phyloP scores from a whole-genome alignment of 2,113 vertebrate genomes.

The Festucalex cinctus region DNA sequence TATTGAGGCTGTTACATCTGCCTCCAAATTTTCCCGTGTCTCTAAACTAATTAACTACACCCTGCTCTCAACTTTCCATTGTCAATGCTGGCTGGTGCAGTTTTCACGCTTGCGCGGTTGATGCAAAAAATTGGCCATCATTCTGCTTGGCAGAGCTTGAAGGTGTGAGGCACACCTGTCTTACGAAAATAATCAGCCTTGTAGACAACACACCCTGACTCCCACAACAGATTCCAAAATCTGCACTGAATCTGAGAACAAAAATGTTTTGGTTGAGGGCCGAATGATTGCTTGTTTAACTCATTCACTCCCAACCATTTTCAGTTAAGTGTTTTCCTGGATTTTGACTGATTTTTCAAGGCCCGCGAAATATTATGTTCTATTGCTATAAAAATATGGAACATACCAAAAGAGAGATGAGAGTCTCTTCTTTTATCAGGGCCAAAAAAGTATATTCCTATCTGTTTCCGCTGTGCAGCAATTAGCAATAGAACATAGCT shows the following conservation, averaged over 20 bases:
- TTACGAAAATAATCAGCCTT: constrained; percentile 20
- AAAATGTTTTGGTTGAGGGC: not conserved
- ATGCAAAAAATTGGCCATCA: constrained; percentile 37
- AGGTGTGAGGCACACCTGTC: constrained; percentile 47
- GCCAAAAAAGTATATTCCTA: too few species aligned
- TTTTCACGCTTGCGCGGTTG: constrained; percentile 48
- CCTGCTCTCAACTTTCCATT: constrained; percentile 7
- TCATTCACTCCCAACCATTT: too few species aligned
- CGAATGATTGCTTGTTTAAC: constrained; percentile 16
- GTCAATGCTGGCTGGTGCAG: constrained; percentile 11
- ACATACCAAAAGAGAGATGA: too few species aligned
- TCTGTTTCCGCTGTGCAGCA: too few species aligned
- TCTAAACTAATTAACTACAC: constrained; percentile 13
- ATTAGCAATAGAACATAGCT: too few species aligned
- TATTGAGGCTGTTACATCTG: too few species aligned
- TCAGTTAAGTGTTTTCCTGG: too few species aligned
- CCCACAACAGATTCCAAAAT: not conserved
- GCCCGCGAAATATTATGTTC: too few species aligned
- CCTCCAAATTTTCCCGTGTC: too few species aligned
- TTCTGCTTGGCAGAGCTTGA: constrained; percentile 23
- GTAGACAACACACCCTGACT: not conserved
- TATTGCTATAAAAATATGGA: too few species aligned
- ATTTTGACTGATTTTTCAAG: too few species aligned
- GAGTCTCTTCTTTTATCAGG: too few species aligned
- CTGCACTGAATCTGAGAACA: not conserved